Base-by-base conservation (phyloP, 2,888 invertebrate genomes). In the Thereva nobilitata region DNA sequence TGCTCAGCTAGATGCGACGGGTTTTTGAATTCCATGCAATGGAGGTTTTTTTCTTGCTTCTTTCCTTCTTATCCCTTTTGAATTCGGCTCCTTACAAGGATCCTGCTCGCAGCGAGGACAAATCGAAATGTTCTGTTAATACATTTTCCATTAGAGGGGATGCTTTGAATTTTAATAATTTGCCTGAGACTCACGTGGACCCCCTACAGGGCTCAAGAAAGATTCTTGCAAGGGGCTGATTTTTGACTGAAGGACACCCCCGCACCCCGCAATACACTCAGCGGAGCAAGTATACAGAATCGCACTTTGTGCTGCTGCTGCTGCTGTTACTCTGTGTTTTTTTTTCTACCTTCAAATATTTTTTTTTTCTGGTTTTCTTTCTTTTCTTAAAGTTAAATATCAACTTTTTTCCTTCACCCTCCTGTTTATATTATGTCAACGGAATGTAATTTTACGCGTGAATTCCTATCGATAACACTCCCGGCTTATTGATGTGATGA, bases 101-200 rank as follows among this genome's bases (percentile, higher is more conserved):
- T 10, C 34, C 45, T 65, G 23, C 41, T 8, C 49, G 23, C 55
- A n/a, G 55, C 38, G 38, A 10, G 56, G 44, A 65, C 54, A 65
- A 65, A 65, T 65, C 65, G 65, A 54, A 65, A 65, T 65, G 65
- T 56, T 65, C 65, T 65, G 65, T 65, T 65, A 65, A 65, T 65
- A 65, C 55, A 54, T 65, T 55, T 65, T 65, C 65, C 65, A 65
- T 65, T 65, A 65, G 44, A 47, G 47, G 56, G 56, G 65, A 65
- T 65, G 65, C 55, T 65, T 65, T 65, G 65, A 65, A 65, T 65
- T 65, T 65, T 65, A 65, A 65, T 65, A 65, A 56, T 55, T 65
- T 65, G 53, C 41, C 50, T 61, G 61, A 49, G 50, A 61, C 50
- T 61, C 50, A 50, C 61, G 35, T 50, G 50, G 23, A 23, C 23